Evolutionary conservation across 2,888 invertebrate species (phyloP), one percentile per base, ranked within the genome.

Genomic region (Spilarctia lutea): DNA sequence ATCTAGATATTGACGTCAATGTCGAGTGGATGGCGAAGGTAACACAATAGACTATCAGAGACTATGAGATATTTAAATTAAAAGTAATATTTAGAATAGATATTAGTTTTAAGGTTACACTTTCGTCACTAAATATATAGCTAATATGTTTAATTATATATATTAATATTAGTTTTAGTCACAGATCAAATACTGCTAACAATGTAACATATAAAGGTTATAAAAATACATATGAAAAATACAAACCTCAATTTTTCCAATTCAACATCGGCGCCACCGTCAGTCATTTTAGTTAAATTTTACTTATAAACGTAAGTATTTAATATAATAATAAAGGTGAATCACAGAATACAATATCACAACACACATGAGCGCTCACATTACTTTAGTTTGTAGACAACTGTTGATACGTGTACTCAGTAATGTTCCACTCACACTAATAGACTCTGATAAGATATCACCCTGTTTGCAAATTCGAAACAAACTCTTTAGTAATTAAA

Each of bases 391-490:
- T 82, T 83, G 67, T 77, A 79, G 52, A 81, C 81, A 81, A 80
- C 80, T 86, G 86, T 88, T 85, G 82, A 73, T 79, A 82, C 92
- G 92, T 90, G 92, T 89, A 86, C 79, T 81, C 88, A 78, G 86
- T 87, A 83, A 84, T 88, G 89, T 85, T 88, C 86, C 87, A 86
- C 90, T 89, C 85, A 86, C 83, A 90, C 91, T 91, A 94, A 91
- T 93, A 91, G 87, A 80, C 75, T 76, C 79, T 80, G 95, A 95
- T 95, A 95, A 95, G 94, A 94, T 94, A 93, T 77, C 83, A 81
- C 83, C 86, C 77, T 92, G 90, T 92, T 92, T 91, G 91, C 89
- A 88, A 90, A 90, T 91, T 90, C 88, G 86, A 88, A 88, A 93
- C 90, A 90, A 89, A 89, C 86, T 90, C 85, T 81, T 81, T 86